These are phyloP conservation scores for Augiades crinisus DNA, from an alignment of 2,888 invertebrate species.

Conservation along the genomic window DNA sequence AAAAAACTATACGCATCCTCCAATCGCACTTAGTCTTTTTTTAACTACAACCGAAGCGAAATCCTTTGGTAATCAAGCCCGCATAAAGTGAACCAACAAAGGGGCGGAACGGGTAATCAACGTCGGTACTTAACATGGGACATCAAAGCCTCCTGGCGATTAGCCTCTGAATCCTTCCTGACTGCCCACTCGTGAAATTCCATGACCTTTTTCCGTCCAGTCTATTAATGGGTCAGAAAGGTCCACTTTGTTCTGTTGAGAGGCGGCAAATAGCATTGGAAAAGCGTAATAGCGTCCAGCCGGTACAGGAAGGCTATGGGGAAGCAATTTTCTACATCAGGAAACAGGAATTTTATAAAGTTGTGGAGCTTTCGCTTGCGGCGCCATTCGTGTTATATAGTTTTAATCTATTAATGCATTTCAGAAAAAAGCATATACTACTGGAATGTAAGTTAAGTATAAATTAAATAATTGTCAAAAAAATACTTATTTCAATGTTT, in stretches of 20 bases:
- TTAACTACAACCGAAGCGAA: no score
- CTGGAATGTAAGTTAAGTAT: no score
- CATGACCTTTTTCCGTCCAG: constrained; percentile 23
- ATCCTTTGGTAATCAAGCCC: constrained; percentile 10
- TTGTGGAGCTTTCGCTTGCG: background rate
- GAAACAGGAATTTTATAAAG: constrained; percentile 15
- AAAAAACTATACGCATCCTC: no score
- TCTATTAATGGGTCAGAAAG: constrained; percentile 26
- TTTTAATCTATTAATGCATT: no score
- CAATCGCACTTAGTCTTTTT: no score
- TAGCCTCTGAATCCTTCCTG: constrained; percentile 21
- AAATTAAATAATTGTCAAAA: no score
- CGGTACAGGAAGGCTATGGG: constrained; percentile 18
- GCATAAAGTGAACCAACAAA: constrained; percentile 14
- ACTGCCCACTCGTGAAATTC: constrained; percentile 26
- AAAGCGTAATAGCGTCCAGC: constrained; percentile 17
- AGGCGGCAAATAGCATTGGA: constrained; percentile 18
- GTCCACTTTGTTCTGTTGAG: constrained; percentile 26
- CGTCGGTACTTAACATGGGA: constrained; percentile 13
- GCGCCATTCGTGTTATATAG: background rate
- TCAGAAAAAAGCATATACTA: no score
- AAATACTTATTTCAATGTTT: no score
- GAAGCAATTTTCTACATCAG: constrained; percentile 24
- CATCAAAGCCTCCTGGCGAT: constrained; percentile 22
- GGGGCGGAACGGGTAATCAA: constrained; percentile 23